phyloP scores from a whole-genome alignment of 2,113 vertebrate genomes.

The Lota lota region DNA sequence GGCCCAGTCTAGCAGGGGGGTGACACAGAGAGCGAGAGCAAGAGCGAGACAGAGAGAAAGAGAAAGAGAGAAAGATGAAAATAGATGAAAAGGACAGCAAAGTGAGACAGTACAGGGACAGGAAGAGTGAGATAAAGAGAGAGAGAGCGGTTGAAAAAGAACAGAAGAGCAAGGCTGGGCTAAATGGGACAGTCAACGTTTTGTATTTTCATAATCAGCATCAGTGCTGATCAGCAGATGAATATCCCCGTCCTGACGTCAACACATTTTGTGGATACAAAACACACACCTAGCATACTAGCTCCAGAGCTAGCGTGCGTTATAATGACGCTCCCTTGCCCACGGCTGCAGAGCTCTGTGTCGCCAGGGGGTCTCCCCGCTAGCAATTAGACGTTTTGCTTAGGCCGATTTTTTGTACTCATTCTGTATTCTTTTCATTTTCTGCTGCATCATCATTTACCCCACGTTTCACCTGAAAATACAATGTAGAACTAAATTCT shows the following conservation, averaged over 20 bases:
- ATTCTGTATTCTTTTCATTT: not conserved
- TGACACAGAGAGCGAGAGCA: too few relatives aligned
- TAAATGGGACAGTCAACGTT: slow-evolving; percentile 10
- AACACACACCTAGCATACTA: not conserved
- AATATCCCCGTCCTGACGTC: slow-evolving; percentile 32
- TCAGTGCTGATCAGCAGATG: slow-evolving; percentile 33
- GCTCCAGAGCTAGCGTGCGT: too few relatives aligned
- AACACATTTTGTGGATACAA: not conserved
- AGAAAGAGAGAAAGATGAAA: not conserved
- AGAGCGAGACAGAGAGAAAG: slow-evolving; percentile 4
- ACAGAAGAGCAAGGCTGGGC: slow-evolving; percentile 7
- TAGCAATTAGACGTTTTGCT: too few relatives aligned
- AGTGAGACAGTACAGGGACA: slow-evolving; percentile 4
- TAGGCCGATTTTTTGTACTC: not conserved
- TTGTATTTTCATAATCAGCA: slow-evolving; percentile 39
- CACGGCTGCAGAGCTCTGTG: too few relatives aligned
- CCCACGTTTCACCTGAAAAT: not conserved
- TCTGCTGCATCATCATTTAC: not conserved
- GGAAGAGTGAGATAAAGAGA: slow-evolving; percentile 2
- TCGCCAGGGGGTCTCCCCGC: too few relatives aligned
- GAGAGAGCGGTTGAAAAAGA: not conserved
- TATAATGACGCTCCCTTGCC: too few relatives aligned
- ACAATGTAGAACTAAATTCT: not conserved
- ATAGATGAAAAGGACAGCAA: not conserved
- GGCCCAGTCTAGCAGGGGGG: too few relatives aligned